Percentiles rank a stretch among this genome's conserved stretches.
phyloP scores from a whole-genome alignment of 2,797 vertebrate species.

The Xenentodon cancila region DNA sequence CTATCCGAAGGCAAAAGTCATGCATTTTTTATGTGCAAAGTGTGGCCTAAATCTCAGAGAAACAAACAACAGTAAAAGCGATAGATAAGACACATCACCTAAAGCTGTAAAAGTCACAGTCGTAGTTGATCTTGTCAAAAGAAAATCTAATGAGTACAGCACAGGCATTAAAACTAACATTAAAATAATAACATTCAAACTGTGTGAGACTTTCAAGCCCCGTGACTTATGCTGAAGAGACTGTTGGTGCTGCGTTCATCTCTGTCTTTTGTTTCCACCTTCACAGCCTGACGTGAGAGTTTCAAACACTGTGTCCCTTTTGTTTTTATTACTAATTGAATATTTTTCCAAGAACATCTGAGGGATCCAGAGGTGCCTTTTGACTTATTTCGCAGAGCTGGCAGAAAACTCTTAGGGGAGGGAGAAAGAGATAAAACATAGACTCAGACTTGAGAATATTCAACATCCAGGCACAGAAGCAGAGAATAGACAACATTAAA shows the following conservation, averaged over 20 bases:
- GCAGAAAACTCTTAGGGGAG: conserved; percentile 6
- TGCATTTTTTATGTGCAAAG: conserved; percentile 59
- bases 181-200: conserved; percentile 29
- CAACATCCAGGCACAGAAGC: conserved; percentile 16
- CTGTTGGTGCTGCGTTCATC: conserved; percentile 1
- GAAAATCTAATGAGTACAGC: conserved; percentile 21
- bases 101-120: conserved; percentile 1
- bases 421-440: conserved; percentile 21
- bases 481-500: conserved; percentile 23
- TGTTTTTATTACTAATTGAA: conserved; percentile 34
- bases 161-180: conserved; percentile 28
- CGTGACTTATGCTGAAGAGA: conserved; percentile 4
- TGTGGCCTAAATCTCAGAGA: conserved; percentile 40
- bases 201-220: conserved; percentile 20
- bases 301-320: conserved; percentile 4
- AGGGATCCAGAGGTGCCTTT: conserved; percentile 13
- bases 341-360: conserved; percentile 28
- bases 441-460: conserved; percentile 36
- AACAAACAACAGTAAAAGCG: conserved; percentile 32
- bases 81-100: conserved; percentile 21
- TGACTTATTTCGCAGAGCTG: conserved; percentile 14
- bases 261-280: not conserved
- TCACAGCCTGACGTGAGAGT: conserved; percentile 4
- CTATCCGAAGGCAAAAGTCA: conserved; percentile 29
- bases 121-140: conserved; percentile 22